Base-by-base conservation (phyloP, 1,140 invertebrate genomes). In the Penaeus vannamei region DNA sequence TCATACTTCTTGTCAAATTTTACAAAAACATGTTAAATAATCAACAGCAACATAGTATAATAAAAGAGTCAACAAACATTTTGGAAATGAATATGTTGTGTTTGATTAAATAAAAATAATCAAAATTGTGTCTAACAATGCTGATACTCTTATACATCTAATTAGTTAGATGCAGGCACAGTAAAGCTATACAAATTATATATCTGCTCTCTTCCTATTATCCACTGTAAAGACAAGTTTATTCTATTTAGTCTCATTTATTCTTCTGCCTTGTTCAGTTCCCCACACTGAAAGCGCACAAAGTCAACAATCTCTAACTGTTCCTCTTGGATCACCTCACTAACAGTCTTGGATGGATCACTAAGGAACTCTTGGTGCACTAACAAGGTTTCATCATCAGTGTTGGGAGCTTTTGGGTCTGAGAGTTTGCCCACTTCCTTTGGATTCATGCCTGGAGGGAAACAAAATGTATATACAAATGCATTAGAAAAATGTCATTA, bases 341-440 rank as follows among this genome's bases (percentile, higher is more conserved):
- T 94, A 1, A 98, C 95, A 12, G 94, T 96, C 14, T 95, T 92
- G 79, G 93, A 94, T 5, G 96, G 94, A 92, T 98, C 96, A 8
- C 97, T 92, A n/a, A 98, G 93, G 93, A 96, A 98, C 92, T 98
- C 97, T 93, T 98, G 98, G 92, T 95, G 95, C 81, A 98, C 95
- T 84, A 99, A 94, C 79, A 76, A 88, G 2, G 93, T 94, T 93
- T 97, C 96, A 32, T 97, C 95, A 91, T 97, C 95, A 83, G 94
- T 91, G 91, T 95, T 95, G 86, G 94, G 92, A 4, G 92, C 92
- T 29, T 95, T 95, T 91, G 95, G 93, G 91, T 97, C 95, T 81
- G 93, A 94, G 87, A 94, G 93, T 91, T 95, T 93, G 22, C 97
- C 97, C 91, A 98, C 94, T 93, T 95, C 96, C 42, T 91, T 92